Base-by-base conservation (phyloP, 92 coral and sea anemone species). In the Porites divaricata region DNA sequence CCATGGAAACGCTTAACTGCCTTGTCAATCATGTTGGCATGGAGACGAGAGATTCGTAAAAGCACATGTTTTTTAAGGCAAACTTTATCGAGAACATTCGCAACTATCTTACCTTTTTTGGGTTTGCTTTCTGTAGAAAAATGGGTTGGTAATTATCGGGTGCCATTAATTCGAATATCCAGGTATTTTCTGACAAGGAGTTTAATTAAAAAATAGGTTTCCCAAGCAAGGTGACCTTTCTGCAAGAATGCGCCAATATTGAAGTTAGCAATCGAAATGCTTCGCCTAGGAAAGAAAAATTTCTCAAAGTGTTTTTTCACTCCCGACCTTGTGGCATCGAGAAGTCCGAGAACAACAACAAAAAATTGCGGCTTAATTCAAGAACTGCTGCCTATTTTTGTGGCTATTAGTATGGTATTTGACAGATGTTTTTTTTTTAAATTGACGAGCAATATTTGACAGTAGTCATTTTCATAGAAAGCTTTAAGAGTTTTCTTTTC, bases 1-100 rank as follows among this genome's bases (percentile, higher is more conserved):
- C 70, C 78, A 72, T 28, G 45, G 70, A 71, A 81, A 72, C 78
- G 41, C 26, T 72, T n/a, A n/a, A 53, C 67, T 6, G 21, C 48
- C 41, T 63, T 82, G 86, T 72, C 86, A 82, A 62, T 82, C 86
- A 72, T 25, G 77, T 80, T 19, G 77, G 56, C 56, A 80, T 80
- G 53, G 85, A 52, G 63, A 69, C 9, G 61, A 17, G 24, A 25
- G 48, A 25, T 73, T 63, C 51, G 57, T 13, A 2, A 50, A 17
- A 15, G 4, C 48, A 22, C 68, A 54, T 20, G 57, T 63, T 76
- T 5, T 65, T 65, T 66, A 12, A 23, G 17, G 41, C 24, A 25
- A 66, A 66, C 4, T 23, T 22, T 15, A 22, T 66, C 17, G 28
- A 6, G 49, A 24, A 19, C 19, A n/a, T 4, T 35, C 45, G 45